phyloP scores from a whole-genome alignment of 2,797 vertebrate genomes.

The Catostomus latipinnis region DNA sequence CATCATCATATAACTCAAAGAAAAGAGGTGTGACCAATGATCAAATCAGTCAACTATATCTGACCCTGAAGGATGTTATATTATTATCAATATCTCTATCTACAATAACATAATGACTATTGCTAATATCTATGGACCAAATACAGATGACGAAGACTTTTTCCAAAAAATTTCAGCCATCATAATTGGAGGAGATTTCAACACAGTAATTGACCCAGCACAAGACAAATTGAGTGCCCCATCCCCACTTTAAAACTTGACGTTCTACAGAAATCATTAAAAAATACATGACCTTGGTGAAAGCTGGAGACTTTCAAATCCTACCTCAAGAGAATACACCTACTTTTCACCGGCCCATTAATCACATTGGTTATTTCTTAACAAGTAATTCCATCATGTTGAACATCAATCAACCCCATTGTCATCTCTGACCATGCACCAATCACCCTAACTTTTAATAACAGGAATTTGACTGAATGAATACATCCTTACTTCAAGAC shows the following conservation, averaged over 20 bases:
- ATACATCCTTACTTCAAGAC: too few species aligned
- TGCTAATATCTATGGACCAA: background rate
- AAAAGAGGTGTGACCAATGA: background rate
- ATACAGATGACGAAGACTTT: background rate
- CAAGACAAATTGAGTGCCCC: background rate
- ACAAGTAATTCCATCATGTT: too few species aligned
- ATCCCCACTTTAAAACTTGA: background rate
- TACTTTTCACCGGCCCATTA: too few species aligned
- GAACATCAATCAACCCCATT: too few species aligned
- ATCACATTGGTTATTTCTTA: too few species aligned
- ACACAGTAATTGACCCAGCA: background rate
- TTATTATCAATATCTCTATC: background rate
- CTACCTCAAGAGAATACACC: background rate
- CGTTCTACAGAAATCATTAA: background rate
- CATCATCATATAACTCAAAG: background rate
- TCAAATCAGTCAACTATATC: background rate
- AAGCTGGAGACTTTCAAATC: background rate
- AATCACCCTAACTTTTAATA: background rate
- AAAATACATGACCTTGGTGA: background rate
- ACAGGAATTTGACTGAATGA: background rate
- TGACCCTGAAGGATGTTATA: background rate
- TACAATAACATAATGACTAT: background rate
- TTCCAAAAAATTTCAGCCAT: background rate
- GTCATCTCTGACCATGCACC: too few species aligned
- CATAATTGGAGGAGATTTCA: background rate